Evolutionary conservation across 1,140 invertebrate species (phyloP).

Genomic region (Apis mellifera): DNA sequence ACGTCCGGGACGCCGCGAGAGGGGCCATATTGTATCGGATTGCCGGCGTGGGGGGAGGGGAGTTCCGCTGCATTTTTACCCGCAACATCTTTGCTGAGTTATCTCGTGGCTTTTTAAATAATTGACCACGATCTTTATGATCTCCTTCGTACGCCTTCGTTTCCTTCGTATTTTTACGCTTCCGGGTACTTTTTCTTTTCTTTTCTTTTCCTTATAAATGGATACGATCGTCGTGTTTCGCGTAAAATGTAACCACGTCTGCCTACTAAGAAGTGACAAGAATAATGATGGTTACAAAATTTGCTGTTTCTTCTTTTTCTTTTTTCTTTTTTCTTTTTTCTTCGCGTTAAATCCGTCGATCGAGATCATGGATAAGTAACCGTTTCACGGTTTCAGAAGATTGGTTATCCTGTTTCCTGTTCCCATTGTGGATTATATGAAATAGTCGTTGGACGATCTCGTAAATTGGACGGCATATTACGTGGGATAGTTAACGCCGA

Average conservation of each 20-base stretch:
- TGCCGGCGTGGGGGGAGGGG: background rate
- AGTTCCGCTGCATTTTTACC: background rate
- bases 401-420: background rate
- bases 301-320: too few relatives aligned
- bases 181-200: too few relatives aligned
- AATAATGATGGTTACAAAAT: too few relatives aligned
- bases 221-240: too few relatives aligned
- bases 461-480: background rate
- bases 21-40: constrained; percentile 19
- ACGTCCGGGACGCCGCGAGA: constrained; percentile 4
- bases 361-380: background rate
- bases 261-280: too few relatives aligned
- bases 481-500: background rate
- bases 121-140: constrained; percentile 1
- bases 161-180: too few relatives aligned
- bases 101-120: background rate
- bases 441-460: background rate
- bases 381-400: background rate
- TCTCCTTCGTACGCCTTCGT: background rate
- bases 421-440: background rate
- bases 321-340: too few relatives aligned
- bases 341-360: too few relatives aligned
- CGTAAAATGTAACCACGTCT: too few relatives aligned
- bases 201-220: too few relatives aligned
- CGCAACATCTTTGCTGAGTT: background rate